Evolutionary conservation across 2,113 vertebrate species (phyloP).

Genomic region (Triplophysa tibetana): DNA sequence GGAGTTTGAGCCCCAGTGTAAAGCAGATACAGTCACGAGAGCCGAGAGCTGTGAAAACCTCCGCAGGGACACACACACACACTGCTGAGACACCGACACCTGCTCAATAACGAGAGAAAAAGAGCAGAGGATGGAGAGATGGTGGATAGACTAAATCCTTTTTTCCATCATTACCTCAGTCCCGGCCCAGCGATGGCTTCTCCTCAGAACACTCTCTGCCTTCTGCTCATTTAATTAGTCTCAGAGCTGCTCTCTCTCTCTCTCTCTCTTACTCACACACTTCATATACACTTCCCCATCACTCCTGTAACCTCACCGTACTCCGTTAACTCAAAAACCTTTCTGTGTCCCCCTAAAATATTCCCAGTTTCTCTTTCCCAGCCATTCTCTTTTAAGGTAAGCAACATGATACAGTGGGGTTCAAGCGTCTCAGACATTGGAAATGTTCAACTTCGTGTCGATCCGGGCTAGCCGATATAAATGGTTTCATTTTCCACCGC

Average conservation of each 20-base stretch:
- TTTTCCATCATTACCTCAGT: constrained; percentile 79
- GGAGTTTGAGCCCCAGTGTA: constrained; percentile 21
- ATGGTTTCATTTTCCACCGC: too few species aligned
- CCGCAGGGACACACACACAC: constrained; percentile 28
- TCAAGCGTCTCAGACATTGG: neutral
- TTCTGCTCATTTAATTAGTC: constrained; percentile 80
- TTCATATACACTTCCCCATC: constrained; percentile 10
- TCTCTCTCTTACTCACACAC: neutral
- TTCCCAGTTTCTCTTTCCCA: constrained; percentile 19
- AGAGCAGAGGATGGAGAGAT: constrained; percentile 53
- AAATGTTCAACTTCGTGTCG: neutral
- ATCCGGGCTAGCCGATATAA: too few species aligned
- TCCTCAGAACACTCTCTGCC: constrained; percentile 53
- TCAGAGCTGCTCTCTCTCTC: constrained; percentile 70
- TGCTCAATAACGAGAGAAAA: constrained; percentile 41
- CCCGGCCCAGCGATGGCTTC: constrained; percentile 57
- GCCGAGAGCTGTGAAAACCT: constrained; percentile 31
- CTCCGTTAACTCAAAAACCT: constrained; percentile 29
- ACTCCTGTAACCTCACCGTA: constrained; percentile 25
- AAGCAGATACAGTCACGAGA: constrained; percentile 27
- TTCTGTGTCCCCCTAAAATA: neutral
- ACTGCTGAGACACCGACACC: constrained; percentile 27
- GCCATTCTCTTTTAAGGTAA: neutral
- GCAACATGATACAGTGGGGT: neutral
- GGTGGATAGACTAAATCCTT: constrained; percentile 75